phyloP scores from a whole-genome alignment of 2,888 invertebrate genomes.

The Hyposoter dolosus region DNA sequence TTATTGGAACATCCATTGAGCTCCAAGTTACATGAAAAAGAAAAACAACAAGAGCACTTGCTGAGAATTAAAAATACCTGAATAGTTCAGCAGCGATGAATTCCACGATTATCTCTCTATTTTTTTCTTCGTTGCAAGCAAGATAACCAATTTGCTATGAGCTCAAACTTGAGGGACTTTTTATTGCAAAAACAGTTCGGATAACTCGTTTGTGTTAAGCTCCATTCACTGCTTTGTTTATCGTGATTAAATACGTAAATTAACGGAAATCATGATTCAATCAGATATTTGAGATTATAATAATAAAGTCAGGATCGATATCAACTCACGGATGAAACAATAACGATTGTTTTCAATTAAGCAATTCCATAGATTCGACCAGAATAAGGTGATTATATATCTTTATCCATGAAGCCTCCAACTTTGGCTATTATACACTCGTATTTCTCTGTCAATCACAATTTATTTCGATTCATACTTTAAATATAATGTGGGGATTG shows the following conservation, averaged over 20 bases:
- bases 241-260: background rate
- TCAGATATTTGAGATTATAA: background rate
- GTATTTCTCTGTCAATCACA: background rate
- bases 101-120: background rate
- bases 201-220: background rate
- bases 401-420: background rate
- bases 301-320: background rate
- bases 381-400: background rate
- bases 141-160: background rate
- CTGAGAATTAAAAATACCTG: conserved; percentile 2
- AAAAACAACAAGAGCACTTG: background rate
- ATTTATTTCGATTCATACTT: background rate
- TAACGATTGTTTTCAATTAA: background rate
- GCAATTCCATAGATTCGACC: background rate
- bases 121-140: conserved; percentile 11
- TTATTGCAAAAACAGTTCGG: background rate
- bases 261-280: background rate
- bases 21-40: conserved; percentile 22
- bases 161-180: background rate
- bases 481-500: too few species aligned
- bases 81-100: background rate
- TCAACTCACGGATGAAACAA: background rate
- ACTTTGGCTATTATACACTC: background rate
- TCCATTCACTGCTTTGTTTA: background rate
- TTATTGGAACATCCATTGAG: conserved; percentile 51